Percentiles rank a stretch among this genome's conserved stretches.
These are phyloP conservation scores for Calidris pygmaea DNA, from an alignment of 2,113 vertebrate species.

Conservation along the genomic window DNA sequence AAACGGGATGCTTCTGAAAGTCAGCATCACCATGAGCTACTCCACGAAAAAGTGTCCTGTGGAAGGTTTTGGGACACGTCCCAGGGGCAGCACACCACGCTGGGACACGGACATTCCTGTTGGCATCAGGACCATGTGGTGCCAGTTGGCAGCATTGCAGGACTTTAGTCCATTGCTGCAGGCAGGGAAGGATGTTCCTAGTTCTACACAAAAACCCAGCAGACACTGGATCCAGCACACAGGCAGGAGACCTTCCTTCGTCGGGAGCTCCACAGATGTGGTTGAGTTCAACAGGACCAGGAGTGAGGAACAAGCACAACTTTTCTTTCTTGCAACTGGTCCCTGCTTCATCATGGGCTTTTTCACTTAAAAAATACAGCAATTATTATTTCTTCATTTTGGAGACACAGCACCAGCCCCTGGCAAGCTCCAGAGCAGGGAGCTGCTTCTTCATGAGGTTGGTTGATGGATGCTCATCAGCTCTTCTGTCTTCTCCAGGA, in stretches of 20 bases:
- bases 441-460: not conserved
- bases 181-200: not conserved
- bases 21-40: not conserved
- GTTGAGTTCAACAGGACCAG: not conserved
- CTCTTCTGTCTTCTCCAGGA: slow-evolving; percentile 45
- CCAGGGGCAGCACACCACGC: not conserved
- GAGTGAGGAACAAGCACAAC: not conserved
- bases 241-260: not conserved
- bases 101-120: not conserved
- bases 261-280: fast-evolving
- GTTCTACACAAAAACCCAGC: not conserved
- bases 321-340: not conserved
- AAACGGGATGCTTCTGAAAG: fast-evolving
- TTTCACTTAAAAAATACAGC: not conserved
- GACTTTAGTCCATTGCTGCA: not conserved
- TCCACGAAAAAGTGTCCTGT: not conserved
- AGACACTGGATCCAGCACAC: not conserved
- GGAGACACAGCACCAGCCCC: not conserved
- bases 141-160: not conserved
- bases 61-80: not conserved
- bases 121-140: not conserved
- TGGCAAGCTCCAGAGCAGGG: not conserved
- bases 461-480: slow-evolving; percentile 51
- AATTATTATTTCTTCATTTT: not conserved
- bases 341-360: not conserved